Percentiles rank a stretch among this genome's conserved stretches.
Conservation (phyloP, 2,888 invertebrate species). For the Chromoteleia sp. region DNA sequence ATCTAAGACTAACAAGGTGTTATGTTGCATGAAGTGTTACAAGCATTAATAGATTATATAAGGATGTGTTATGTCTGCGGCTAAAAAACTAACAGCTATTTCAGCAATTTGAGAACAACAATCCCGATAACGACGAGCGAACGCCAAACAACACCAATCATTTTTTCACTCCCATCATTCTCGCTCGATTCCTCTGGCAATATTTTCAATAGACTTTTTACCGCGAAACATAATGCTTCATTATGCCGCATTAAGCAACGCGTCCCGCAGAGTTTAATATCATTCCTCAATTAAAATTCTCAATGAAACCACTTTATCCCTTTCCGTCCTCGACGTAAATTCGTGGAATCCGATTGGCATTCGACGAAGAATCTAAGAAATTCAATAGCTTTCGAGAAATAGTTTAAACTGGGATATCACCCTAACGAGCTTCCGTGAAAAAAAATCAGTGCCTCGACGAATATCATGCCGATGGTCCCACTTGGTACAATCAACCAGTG, state of each 20-base stretch:
- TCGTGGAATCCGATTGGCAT: constrained; percentile 47
- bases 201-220: constrained; percentile 22
- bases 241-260: constrained; percentile 38
- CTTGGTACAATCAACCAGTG: constrained; percentile 17
- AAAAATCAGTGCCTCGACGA: constrained; percentile 23
- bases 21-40: constrained; percentile 43
- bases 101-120: constrained; percentile 41
- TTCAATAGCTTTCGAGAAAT: constrained; percentile 42
- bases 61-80: constrained; percentile 25
- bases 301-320: constrained; percentile 47
- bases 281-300: constrained; percentile 65
- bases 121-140: constrained; percentile 9
- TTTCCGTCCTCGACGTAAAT: constrained; percentile 25
- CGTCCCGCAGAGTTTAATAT: constrained; percentile 32
- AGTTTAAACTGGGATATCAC: constrained; percentile 45
- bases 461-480: constrained; percentile 13
- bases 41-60: constrained; percentile 45
- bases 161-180: constrained; percentile 33
- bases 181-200: constrained; percentile 5
- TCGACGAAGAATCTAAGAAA: constrained; percentile 38
- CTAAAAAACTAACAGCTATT: constrained; percentile 38
- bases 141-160: constrained; percentile 27
- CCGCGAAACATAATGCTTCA: constrained; percentile 42
- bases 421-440: constrained; percentile 43
- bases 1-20: constrained; percentile 50